Evolutionary conservation across 2,797 vertebrate species (phyloP).

Genomic region (Percopsis omiscomaycus): DNA sequence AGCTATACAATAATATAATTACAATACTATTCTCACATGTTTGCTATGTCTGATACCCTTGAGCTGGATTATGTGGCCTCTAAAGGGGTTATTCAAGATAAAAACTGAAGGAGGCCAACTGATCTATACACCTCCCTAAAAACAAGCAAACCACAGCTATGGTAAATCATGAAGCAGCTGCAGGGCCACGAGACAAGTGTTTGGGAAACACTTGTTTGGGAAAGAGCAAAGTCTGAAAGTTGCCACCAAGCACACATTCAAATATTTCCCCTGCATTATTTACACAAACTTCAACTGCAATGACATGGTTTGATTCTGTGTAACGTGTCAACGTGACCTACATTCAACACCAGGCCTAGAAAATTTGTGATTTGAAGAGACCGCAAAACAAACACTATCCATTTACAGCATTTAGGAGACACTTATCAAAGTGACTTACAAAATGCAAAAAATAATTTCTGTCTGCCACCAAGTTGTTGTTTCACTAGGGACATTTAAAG

Average conservation of each 20-base stretch:
- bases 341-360: not conserved
- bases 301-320: no score
- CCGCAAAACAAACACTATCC: not conserved
- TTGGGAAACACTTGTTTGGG: no score
- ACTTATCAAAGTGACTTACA: not conserved
- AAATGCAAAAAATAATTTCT: not conserved
- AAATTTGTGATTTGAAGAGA: not conserved
- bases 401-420: no score
- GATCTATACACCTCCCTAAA: not conserved
- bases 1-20: no score
- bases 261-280: no score
- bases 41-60: no score
- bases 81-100: slow-evolving; percentile 13
- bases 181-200: not conserved
- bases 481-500: slow-evolving; percentile 16
- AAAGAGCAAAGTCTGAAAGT: no score
- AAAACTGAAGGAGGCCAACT: not conserved
- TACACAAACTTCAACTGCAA: no score
- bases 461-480: not conserved
- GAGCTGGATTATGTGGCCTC: no score
- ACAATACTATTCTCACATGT: no score
- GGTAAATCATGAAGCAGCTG: not conserved
- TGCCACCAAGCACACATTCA: no score
- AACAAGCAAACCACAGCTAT: not conserved
- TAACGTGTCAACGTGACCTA: not conserved